These are phyloP conservation scores for Theretra japonica DNA, from an alignment of 2,888 invertebrate genomes.

Conservation along the genomic window DNA sequence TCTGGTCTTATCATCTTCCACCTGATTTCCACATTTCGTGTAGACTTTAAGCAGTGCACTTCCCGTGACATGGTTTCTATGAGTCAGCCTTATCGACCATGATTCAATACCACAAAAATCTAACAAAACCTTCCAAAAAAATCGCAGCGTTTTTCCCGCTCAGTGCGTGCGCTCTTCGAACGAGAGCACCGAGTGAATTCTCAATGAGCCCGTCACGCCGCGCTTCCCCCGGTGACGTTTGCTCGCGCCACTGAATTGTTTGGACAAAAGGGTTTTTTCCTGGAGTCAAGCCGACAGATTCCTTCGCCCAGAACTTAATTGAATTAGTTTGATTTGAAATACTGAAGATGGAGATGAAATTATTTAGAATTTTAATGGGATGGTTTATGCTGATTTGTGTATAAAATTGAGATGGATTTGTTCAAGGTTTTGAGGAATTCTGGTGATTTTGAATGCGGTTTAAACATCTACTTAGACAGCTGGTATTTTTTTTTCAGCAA, in stretches of 20 bases:
- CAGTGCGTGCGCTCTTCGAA: constrained; percentile 50
- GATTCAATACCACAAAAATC: neutral
- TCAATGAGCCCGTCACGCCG: constrained; percentile 76
- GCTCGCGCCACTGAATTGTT: constrained; percentile 71
- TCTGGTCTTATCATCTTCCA: too few relatives aligned
- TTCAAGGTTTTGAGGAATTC: constrained; percentile 18
- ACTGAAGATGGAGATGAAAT: constrained; percentile 54
- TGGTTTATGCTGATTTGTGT: constrained; percentile 41
- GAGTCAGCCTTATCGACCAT: too few relatives aligned
- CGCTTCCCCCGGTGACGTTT: constrained; percentile 74
- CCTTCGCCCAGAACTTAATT: constrained; percentile 62
- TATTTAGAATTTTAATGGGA: constrained; percentile 31
- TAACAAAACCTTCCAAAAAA: neutral
- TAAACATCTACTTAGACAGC: too few relatives aligned
- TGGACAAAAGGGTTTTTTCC: constrained; percentile 79
- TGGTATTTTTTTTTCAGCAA: too few relatives aligned
- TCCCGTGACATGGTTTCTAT: too few relatives aligned
- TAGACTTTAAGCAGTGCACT: too few relatives aligned
- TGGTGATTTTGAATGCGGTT: neutral
- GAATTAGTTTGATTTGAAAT: constrained; percentile 67
- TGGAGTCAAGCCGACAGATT: constrained; percentile 50
- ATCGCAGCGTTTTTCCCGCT: constrained; percentile 40
- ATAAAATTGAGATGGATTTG: neutral
- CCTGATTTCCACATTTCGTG: too few relatives aligned
- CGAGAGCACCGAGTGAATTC: constrained; percentile 65